Base-by-base conservation (phyloP, 1,140 invertebrate species). In the Eriosoma lanigerum region DNA sequence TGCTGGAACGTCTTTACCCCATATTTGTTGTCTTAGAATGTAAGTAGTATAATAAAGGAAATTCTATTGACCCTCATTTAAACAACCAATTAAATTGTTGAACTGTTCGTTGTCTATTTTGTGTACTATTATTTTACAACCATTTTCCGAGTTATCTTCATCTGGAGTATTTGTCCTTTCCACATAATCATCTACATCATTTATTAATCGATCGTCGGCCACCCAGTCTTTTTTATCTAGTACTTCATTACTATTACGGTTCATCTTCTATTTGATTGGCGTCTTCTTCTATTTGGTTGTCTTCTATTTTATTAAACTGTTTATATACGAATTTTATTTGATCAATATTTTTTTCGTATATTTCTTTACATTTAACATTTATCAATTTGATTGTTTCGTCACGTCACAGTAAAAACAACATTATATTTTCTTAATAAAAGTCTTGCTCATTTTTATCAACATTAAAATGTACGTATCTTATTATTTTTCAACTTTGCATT, bases 401-500 rank as follows among this genome's bases (percentile, higher is more conserved):
- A 4, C 64, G 64, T 38, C 64, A 68, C 10, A 17, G 64, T 44
- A 68, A 44, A 68, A 68, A 68, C 17, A 48, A 21, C 64, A 68
- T 68, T 19, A 68, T 3, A 32, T 44, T 38, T 68, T 68, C 64
- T n/a, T 38, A 19, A n/a, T 68, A 68, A 46, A 44, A 44, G 17
- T 44, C 29, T 44, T 44, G 38, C 17, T 56, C 54, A 24, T 44
- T 68, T 44, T 68, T 68, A 68, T 32, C 62, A 29, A 66, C 19
- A 32, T 38, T 66, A 66, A 66, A 66, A 19, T 29, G 32, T 0
- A 66, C 44, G 12, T 68, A 48, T 10, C 64, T 32, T 44, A 44
- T 68, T 19, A 48, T 66, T 66, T 66, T 66, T n/a, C 64, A 21
- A 38, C n/a, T 38, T 66, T 66, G 19, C 64, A 32, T 66, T 66